These are phyloP conservation scores for Pterocles burchelli DNA, from an alignment of 2,113 vertebrate species.

Conservation along the genomic window DNA sequence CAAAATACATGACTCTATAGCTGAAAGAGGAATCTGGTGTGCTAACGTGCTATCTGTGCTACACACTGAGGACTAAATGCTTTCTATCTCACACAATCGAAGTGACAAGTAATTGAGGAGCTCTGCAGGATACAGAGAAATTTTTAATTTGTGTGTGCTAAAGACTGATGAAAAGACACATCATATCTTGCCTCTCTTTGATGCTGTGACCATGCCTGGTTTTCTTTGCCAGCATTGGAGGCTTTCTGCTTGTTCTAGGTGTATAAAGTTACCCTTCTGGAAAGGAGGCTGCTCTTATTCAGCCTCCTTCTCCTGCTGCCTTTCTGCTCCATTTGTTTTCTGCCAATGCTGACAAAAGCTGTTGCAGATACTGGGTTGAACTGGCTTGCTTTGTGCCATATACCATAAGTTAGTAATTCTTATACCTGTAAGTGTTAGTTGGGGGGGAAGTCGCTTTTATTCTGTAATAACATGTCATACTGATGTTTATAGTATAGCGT, in stretches of 20 bases:
- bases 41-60: slow-evolving; percentile 20
- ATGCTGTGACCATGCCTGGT: neutral
- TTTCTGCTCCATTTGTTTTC: neutral
- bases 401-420: neutral
- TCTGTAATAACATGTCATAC: neutral
- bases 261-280: neutral
- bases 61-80: slow-evolving; percentile 21
- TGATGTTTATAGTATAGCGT: neutral
- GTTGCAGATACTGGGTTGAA: neutral
- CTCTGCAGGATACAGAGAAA: slow-evolving; percentile 43
- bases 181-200: neutral
- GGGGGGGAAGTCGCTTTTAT: neutral
- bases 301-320: neutral
- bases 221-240: neutral
- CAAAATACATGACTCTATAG: slow-evolving; percentile 35
- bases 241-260: neutral
- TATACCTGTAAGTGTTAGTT: neutral
- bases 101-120: slow-evolving; percentile 42
- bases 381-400: neutral
- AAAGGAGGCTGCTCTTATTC: neutral
- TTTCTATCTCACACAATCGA: slow-evolving; percentile 38
- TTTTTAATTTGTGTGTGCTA: slow-evolving; percentile 47
- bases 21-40: slow-evolving; percentile 15
- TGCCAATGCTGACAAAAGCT: neutral
- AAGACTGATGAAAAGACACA: slow-evolving; percentile 26